Evolutionary conservation across 2,113 vertebrate genomes (phyloP), one percentile per base, ranked within the genome.

Genomic region (Megaceryle maxima): DNA sequence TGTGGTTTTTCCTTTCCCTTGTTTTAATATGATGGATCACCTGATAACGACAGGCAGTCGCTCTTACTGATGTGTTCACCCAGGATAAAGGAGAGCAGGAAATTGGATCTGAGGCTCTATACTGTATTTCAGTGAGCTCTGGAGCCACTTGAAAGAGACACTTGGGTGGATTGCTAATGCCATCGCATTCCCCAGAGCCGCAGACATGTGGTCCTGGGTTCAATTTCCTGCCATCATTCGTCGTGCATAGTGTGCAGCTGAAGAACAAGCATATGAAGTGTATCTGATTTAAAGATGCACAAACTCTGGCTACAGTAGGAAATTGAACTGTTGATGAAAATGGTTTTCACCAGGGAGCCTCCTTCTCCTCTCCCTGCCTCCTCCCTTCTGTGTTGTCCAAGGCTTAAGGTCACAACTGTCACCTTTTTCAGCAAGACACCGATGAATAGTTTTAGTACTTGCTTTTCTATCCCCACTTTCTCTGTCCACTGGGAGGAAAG

Each of bases 191-290:
- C 73, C 41, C 12, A 14, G 63, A 68, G 80, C 87, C 9, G 2
- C 92, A 92, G 81, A 75, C 76, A 44, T n/a, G 74, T 35, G 11
- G 66, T 43, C 33, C 35, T 33, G 39, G 41, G 60, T 92, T 91
- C 96, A 97, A 96, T 97, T 96, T 97, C 97, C 97, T 97, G 97
- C 91, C 8, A 4, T 94, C 70, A 28, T 53, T 95, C 20, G 12
- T 55, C 50, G 39, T 50, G 63, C 68, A 87, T 81, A 57, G 46
- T 5, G 31, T 4, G 2, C 50, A 90, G 83, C 41, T 29, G 5
- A 69, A 82, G 76, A 92, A 46, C 77, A 96, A 67, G 56, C 87
- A 26, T 62, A 68, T 59, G 80, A 96, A 94, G 83, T 53, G 22
- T 90, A 92, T 94, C 88, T 96, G 94, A 96, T 95, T 75, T 90